Conservation (phyloP, 2,113 vertebrate species). For the Anoplopoma fimbria region DNA sequence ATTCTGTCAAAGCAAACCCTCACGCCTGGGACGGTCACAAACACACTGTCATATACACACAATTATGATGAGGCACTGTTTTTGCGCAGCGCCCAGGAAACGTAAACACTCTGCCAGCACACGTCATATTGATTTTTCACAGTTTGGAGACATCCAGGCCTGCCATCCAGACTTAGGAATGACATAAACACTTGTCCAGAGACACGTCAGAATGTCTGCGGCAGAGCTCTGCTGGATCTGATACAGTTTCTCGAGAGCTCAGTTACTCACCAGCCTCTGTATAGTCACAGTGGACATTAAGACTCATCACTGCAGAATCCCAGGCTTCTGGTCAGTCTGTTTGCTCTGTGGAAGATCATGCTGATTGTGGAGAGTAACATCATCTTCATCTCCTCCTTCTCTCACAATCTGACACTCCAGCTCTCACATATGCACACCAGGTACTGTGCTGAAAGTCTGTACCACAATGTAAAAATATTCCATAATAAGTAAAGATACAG, state of each 20-base stretch:
- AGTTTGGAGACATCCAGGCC: slow-evolving; percentile 46
- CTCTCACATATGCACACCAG: background rate
- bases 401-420: slow-evolving; percentile 24
- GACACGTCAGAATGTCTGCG: slow-evolving; percentile 43
- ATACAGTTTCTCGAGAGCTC: slow-evolving; percentile 26
- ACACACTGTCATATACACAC: slow-evolving; percentile 42
- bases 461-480: background rate
- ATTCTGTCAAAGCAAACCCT: slow-evolving; percentile 43
- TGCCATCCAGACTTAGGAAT: slow-evolving; percentile 46
- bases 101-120: slow-evolving; percentile 48
- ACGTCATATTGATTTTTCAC: slow-evolving; percentile 53
- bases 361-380: slow-evolving; percentile 9
- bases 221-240: slow-evolving; percentile 45
- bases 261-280: slow-evolving; percentile 61
- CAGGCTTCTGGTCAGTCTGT: slow-evolving; percentile 29
- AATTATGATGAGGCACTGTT: slow-evolving; percentile 58
- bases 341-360: slow-evolving; percentile 52
- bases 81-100: slow-evolving; percentile 23
- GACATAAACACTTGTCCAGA: slow-evolving; percentile 46
- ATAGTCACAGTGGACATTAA: slow-evolving; percentile 44
- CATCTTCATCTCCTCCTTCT: slow-evolving; percentile 29
- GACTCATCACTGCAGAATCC: slow-evolving; percentile 30
- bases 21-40: slow-evolving; percentile 51
- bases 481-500: background rate
- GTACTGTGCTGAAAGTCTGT: background rate